Evolutionary conservation across 1,140 invertebrate species (phyloP).

Genomic region (Halictus rubicundus): DNA sequence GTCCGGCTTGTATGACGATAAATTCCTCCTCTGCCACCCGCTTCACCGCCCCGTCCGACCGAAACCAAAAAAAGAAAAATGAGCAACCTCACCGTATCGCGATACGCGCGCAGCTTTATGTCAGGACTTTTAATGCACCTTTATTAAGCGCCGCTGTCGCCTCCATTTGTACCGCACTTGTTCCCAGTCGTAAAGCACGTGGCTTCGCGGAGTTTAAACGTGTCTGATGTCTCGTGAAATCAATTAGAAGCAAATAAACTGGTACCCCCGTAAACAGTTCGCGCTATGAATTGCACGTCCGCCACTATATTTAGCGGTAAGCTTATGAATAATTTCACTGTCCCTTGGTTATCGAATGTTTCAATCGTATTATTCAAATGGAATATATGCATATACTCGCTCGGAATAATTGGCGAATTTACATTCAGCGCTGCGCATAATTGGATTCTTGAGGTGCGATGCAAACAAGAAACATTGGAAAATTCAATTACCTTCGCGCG

Average conservation of each 20-base stretch:
- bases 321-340: slow-evolving; percentile 6
- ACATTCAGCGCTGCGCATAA: background rate
- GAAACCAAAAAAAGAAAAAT: background rate
- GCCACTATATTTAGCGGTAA: slow-evolving; percentile 18
- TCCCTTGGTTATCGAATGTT: background rate
- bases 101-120: slow-evolving; percentile 12
- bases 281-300: slow-evolving; percentile 10
- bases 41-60: background rate
- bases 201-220: slow-evolving; percentile 18
- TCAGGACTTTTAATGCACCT: slow-evolving; percentile 40
- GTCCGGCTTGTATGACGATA: slow-evolving; percentile 30
- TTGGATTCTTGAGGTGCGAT: background rate
- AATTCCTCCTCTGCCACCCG: slow-evolving; percentile 8
- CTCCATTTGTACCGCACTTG: slow-evolving; percentile 40
- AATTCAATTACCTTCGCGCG: background rate
- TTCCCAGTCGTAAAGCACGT: slow-evolving; percentile 40
- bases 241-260: slow-evolving; percentile 46
- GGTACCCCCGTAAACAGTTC: slow-evolving; percentile 30
- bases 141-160: slow-evolving; percentile 42
- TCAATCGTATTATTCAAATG: background rate
- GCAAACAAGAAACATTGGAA: background rate
- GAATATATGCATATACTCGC: background rate
- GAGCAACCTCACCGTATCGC: background rate
- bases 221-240: slow-evolving; percentile 40
- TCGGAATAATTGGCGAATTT: background rate